Base-by-base conservation (phyloP, 1,140 invertebrate genomes). In the Listronotus oregonensis region DNA sequence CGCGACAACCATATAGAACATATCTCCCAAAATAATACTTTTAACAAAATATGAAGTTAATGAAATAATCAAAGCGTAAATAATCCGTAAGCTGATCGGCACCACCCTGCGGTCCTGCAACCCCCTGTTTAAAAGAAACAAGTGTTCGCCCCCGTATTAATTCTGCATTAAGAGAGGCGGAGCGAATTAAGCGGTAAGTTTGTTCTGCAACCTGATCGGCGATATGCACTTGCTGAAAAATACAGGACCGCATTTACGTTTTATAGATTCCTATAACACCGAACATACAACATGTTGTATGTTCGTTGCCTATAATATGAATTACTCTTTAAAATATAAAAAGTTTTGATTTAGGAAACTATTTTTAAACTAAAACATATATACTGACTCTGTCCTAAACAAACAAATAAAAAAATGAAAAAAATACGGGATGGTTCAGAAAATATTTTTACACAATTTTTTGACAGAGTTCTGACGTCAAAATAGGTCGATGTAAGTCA, bases 181-280 rank as follows among this genome's bases (percentile, higher is more conserved):
- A 64, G 67, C 71, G 64, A 67, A 65, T 71, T 68, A 67, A 66
- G 46, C 55, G 56, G 40, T 57, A 66, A 71, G 67, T 75, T 72
- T 74, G 68, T 69, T 67, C 57, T 64, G 74, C 60, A 75, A 75
- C 70, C 69, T 71, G 72, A 75, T 75, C 72, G 56, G 63, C 43
- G 46, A 61, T 59, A 66, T 67, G 73, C 68, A 72, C 55, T 72
- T 68, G 64, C 69, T 69, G 47, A 62, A 51, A 59, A 63, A 58
- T 49, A 46, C 69, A 71, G 68, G 65, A 21, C 32, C 58, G 65
- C 12, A 62, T 14, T 60, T 50, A 27, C 21, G 21, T 27, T 27
- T 27, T 27, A 3, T n/a, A n/a, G n/a, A n/a, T n/a, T n/a, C n/a
- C n/a, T n/a, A n/a, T n/a, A n/a, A n/a, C n/a, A n/a, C n/a, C n/a